A percentile compares a stretch with the other conserved stretches of the same genome.
These are phyloP conservation scores for Leptopilina syphax DNA, from an alignment of 2,888 invertebrate genomes.

Conservation along the genomic window DNA sequence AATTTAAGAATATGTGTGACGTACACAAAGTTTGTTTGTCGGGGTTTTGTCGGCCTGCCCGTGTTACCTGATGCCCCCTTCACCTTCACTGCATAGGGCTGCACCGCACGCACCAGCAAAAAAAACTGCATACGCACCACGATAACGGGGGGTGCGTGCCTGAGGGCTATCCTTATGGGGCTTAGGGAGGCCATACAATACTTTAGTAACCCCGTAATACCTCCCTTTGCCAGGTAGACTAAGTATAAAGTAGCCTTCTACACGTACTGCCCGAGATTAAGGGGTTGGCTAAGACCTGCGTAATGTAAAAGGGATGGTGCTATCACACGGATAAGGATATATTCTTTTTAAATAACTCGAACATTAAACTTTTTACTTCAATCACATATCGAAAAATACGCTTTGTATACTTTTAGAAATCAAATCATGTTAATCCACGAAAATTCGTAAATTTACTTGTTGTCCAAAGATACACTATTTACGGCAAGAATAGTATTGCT, in stretches of 20 bases:
- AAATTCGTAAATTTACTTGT: too few species aligned
- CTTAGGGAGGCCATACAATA: constrained; percentile 76
- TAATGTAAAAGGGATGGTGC: constrained; percentile 46
- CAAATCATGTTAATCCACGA: too few species aligned
- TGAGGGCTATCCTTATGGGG: constrained; percentile 75
- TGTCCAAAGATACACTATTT: too few species aligned
- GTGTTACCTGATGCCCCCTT: constrained; percentile 73
- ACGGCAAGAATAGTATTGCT: too few species aligned
- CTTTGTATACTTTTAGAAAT: too few species aligned
- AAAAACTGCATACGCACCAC: constrained; percentile 73
- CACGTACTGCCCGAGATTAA: constrained; percentile 54
- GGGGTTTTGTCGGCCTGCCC: constrained; percentile 63
- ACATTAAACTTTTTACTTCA: neutral
- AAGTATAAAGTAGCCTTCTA: constrained; percentile 64
- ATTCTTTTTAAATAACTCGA: constrained; percentile 44
- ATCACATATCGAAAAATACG: neutral
- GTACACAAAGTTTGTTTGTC: constrained; percentile 48
- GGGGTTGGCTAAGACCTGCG: constrained; percentile 53
- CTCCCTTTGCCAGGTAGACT: constrained; percentile 70
- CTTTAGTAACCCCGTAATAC: constrained; percentile 76
- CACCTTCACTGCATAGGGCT: constrained; percentile 75
- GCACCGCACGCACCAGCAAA: constrained; percentile 68
- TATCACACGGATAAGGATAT: constrained; percentile 44
- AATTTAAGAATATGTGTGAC: constrained; percentile 31
- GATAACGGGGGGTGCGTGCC: constrained; percentile 71